These are phyloP conservation scores for Andrena trimmerana DNA, from an alignment of 2,888 invertebrate genomes.

Conservation along the genomic window DNA sequence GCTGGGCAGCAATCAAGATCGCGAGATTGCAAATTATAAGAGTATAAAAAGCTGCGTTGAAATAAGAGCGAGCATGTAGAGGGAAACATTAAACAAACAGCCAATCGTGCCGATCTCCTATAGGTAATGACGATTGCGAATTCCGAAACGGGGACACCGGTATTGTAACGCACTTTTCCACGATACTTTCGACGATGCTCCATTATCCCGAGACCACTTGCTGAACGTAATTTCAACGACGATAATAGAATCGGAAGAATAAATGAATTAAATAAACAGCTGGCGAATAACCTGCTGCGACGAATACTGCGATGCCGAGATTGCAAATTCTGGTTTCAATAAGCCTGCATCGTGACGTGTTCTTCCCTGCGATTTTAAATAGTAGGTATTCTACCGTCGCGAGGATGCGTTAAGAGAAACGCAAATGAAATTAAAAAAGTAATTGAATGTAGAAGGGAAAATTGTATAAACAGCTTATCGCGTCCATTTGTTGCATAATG, in stretches of 20 bases:
- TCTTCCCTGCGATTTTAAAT: background rate
- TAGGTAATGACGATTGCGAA: too few relatives aligned
- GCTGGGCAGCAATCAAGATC: background rate
- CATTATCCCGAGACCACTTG: background rate
- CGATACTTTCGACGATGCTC: background rate
- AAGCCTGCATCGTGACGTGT: background rate
- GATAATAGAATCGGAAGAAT: background rate
- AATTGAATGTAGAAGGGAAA: too few relatives aligned
- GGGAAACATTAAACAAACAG: too few relatives aligned
- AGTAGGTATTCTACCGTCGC: background rate
- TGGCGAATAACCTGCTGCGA: background rate
- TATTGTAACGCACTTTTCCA: background rate
- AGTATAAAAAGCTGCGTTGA: too few relatives aligned
- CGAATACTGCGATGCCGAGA: background rate
- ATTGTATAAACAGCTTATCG: background rate
- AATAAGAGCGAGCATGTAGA: too few relatives aligned
- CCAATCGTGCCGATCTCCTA: too few relatives aligned
- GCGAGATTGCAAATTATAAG: slow-evolving; percentile 4
- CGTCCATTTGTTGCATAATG: background rate
- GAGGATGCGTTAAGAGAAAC: background rate
- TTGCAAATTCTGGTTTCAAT: background rate
- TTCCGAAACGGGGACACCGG: background rate
- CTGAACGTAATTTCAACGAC: background rate
- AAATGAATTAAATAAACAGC: background rate
- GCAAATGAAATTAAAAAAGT: background rate